phyloP scores from a whole-genome alignment of 2,797 vertebrate genomes.

The Pangasius krempfi region DNA sequence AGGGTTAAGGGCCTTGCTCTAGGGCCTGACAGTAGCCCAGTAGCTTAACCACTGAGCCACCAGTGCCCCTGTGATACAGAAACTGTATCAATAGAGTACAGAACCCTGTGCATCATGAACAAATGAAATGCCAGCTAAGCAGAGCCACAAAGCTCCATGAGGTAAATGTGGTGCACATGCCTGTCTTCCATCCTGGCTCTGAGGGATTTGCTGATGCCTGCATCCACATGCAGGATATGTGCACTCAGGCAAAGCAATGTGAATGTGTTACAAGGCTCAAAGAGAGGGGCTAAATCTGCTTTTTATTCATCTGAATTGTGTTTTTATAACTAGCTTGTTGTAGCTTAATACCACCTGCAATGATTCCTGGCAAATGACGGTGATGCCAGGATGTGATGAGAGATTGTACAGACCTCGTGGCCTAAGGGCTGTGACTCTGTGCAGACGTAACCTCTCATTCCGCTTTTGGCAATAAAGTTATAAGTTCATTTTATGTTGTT shows the following conservation, averaged over 20 bases:
- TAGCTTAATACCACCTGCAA: background rate
- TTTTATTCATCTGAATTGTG: background rate
- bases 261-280: conserved; percentile 5
- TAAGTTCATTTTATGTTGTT: background rate
- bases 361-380: conserved; percentile 1
- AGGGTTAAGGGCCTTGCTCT: background rate
- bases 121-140: conserved; percentile 64
- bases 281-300: conserved; percentile 4
- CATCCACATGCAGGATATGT: background rate
- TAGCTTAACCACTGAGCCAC: background rate
- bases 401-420: background rate
- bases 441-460: background rate
- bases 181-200: background rate
- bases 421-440: background rate
- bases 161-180: conserved; percentile 33
- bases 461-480: background rate
- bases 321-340: background rate
- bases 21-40: background rate
- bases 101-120: background rate
- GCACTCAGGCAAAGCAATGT: background rate
- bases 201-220: conserved; percentile 64
- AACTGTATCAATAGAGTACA: background rate
- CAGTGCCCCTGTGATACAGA: background rate
- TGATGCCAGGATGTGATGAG: background rate
- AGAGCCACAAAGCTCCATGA: conserved; percentile 58